Evolutionary conservation across 1,140 invertebrate species (phyloP), one percentile per base, ranked within the genome.

Genomic region (Bombus sylvicola): DNA sequence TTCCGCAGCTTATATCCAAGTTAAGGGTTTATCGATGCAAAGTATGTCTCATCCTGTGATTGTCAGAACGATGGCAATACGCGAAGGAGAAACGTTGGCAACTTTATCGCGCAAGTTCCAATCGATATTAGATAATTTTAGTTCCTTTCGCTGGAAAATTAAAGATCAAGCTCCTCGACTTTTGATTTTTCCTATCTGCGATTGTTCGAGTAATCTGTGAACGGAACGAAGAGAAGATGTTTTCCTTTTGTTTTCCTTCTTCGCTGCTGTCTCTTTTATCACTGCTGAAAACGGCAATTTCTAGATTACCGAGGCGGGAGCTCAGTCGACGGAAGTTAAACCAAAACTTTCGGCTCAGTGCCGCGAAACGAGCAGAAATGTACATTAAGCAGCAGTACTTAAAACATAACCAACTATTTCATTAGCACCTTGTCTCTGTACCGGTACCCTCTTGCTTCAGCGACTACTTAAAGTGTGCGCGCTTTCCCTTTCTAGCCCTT

Each of bases 381-480:
- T 78, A 64, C 75, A 78, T 78, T 78, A 78, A 78, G 75, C 75
- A 66, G 75, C 75, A 66, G 75, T 78, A 64, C 75, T 78, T 78
- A 78, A 78, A 78, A 64, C 75, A 66, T 78, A 78, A 78, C 75
- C 75, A 59, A 78, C 53, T 78, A 78, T 78, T 78, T 78, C 75
- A 78, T 78, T 78, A 78, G 57, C 75, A 62, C 75, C 75, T 78
- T 78, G 75, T 64, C 75, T 64, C 75, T 78, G 75, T 31, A 64
- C 57, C 59, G 15, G 75, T 47, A 25, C 75, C 57, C 53, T 77
- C 57, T 64, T 59, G 25, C 37, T 64, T 37, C 28, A n/a, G 25
- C 57, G 25, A 39, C 37, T 62, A 64, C 37, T 78, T 78, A 62
- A 71, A 77, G n/a, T 39, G 59, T n/a, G 12, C 28, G 57, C 9